A percentile compares a stretch with the other conserved stretches of the same genome.
Evolutionary conservation across 1,140 invertebrate genomes (phyloP).

Genomic region (Drosophila setifemur): DNA sequence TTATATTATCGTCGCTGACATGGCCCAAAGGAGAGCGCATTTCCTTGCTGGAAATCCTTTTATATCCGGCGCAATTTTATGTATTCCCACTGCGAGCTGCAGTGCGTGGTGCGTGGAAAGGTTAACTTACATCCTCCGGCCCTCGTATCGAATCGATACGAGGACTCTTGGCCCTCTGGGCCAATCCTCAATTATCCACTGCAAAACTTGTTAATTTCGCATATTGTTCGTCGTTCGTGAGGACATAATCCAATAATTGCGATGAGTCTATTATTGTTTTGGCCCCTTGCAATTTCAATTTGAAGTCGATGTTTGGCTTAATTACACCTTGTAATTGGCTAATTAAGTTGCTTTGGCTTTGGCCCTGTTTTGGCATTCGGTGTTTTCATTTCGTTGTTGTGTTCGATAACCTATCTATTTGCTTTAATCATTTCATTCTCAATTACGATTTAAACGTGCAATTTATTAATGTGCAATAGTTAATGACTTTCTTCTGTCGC

Average conservation of each 20-base stretch:
- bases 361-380: too few species aligned
- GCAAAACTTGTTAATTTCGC: constrained; percentile 22
- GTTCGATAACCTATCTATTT: too few species aligned
- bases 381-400: neutral
- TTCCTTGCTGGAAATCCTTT: constrained; percentile 38
- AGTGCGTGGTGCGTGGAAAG: neutral
- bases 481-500: too few species aligned
- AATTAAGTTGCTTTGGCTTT: constrained; percentile 9
- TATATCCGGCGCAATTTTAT: constrained; percentile 38
- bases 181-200: constrained; percentile 35
- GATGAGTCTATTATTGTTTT: constrained; percentile 18
- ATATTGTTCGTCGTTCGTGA: constrained; percentile 6
- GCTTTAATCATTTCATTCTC: too few species aligned
- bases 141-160: constrained; percentile 31
- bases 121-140: constrained; percentile 4
- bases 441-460: too few species aligned
- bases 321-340: constrained; percentile 37
- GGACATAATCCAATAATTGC: constrained; percentile 32
- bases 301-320: constrained; percentile 14
- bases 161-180: neutral
- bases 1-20: constrained; percentile 43
- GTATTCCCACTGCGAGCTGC: constrained; percentile 14
- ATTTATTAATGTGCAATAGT: too few species aligned
- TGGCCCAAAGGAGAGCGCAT: constrained; percentile 44
- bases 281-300: constrained; percentile 6